Percentiles rank a stretch among this genome's conserved stretches.
Conservation (phyloP, 2,888 invertebrate genomes). For the Heliconius erato region DNA sequence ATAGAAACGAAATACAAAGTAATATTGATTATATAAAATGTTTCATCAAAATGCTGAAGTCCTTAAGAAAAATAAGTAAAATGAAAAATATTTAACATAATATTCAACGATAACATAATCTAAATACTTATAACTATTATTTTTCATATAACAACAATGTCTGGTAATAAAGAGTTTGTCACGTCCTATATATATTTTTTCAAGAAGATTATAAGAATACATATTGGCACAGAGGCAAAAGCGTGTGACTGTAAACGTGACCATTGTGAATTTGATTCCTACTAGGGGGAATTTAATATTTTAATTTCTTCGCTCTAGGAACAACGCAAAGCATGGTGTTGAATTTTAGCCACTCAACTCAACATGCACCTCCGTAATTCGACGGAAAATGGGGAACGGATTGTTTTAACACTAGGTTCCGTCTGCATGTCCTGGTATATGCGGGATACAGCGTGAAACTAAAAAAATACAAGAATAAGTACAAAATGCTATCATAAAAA, state of each 20-base stretch:
- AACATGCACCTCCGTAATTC: background rate
- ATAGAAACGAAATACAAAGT: background rate
- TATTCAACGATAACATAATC: background rate
- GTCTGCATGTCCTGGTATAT: background rate
- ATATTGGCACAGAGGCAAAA: background rate
- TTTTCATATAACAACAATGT: background rate
- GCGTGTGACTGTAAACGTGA: background rate
- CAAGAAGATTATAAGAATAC: background rate
- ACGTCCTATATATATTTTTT: conserved; percentile 17
- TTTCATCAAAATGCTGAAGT: background rate
- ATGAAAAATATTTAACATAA: background rate
- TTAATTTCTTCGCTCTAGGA: background rate
- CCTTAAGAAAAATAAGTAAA: background rate
- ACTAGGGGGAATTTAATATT: background rate
- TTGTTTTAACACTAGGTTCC: background rate
- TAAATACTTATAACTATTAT: background rate
- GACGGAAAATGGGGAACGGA: background rate
- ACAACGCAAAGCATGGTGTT: background rate
- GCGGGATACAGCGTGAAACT: background rate
- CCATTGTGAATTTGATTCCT: background rate
- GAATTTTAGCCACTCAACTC: background rate
- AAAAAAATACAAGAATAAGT: background rate
- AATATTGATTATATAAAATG: background rate
- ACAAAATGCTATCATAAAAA: conserved; percentile 8
- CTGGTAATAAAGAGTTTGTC: conserved; percentile 22